Base-by-base conservation (phyloP, 2,797 vertebrate genomes). In the Octomys mimax region DNA sequence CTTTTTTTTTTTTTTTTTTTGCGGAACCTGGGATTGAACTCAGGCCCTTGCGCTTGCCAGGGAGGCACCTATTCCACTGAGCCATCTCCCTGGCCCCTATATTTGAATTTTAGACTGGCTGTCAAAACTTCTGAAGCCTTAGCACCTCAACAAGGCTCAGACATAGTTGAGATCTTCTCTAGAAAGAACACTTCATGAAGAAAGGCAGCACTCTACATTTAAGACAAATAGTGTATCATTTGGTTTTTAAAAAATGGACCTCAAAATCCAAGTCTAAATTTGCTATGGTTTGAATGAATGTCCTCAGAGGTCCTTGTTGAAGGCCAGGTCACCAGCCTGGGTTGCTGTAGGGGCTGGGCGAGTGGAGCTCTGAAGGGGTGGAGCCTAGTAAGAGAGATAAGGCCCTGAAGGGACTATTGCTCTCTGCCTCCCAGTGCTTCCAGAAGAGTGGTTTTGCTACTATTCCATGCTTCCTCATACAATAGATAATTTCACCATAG, bases 171-270 rank as follows among this genome's bases (percentile, higher is more conserved):
- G 33, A 80, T 78, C 46, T 57, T 5, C 36, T 33, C 31, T 84
- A 22, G 91, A 81, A 93, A 52, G 70, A 54, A 0, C 10, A 68
- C 33, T 49, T 91, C 8, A 92, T 31, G 36, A 82, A 57, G 62
- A 96, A 94, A 93, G 16, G 2, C 4, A 82, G n/a, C n/a, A 59
- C 22, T 42, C 61, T 87, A 64, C 89, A 94, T 42, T 80, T 33
- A 75, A 92, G 42, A 82, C n/a, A 70, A 19, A 42, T 62, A 52
- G 39, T 59, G 21, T 52, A 46, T 77, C 1, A 89, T 77, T 89
- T 91, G 19, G 16, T 57, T 24, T 78, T 11, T 22, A 22, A 46
- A 52, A 78, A 39, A 54, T 4, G 42, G 18, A 9, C 39, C 71
- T 78, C 39, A 11, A 22, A 87, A 71, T 6, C n/a, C 52, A 64